Evolutionary conservation across 2,797 vertebrate species (phyloP).

Genomic region (Margarornis squamiger): DNA sequence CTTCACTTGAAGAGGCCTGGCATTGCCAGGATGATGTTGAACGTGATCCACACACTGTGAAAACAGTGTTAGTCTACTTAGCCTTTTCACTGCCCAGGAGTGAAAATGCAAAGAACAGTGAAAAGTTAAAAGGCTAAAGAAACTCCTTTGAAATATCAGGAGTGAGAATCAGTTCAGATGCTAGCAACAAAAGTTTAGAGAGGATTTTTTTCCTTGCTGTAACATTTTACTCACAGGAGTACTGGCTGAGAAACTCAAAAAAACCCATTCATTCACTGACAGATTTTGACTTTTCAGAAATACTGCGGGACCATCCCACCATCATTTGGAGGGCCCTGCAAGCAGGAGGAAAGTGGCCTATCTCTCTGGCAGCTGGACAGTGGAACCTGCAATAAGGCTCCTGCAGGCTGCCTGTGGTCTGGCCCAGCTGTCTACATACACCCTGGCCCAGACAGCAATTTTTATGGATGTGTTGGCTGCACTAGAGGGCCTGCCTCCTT

Average conservation of each 20-base stretch:
- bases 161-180: not conserved
- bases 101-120: not conserved
- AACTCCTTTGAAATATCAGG: slow-evolving; percentile 28
- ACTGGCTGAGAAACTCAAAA: not conserved
- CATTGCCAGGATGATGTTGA: not conserved
- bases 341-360: not conserved
- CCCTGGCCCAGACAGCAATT: not conserved
- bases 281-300: not conserved
- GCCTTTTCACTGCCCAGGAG: not conserved
- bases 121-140: slow-evolving; percentile 27
- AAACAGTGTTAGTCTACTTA: not conserved
- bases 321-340: accelerated
- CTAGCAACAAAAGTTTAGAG: not conserved
- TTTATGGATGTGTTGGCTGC: not conserved
- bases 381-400: accelerated
- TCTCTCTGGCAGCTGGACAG: not conserved
- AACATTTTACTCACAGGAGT: not conserved
- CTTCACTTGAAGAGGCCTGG: not conserved
- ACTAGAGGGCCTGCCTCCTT: not conserved
- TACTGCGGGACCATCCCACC: not conserved
- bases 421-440: not conserved
- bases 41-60: accelerated
- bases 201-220: not conserved
- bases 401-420: not conserved
- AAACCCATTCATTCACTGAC: not conserved